Evolutionary conservation across 2,888 invertebrate genomes (phyloP).

Genomic region (Liodrosophila aerea): DNA sequence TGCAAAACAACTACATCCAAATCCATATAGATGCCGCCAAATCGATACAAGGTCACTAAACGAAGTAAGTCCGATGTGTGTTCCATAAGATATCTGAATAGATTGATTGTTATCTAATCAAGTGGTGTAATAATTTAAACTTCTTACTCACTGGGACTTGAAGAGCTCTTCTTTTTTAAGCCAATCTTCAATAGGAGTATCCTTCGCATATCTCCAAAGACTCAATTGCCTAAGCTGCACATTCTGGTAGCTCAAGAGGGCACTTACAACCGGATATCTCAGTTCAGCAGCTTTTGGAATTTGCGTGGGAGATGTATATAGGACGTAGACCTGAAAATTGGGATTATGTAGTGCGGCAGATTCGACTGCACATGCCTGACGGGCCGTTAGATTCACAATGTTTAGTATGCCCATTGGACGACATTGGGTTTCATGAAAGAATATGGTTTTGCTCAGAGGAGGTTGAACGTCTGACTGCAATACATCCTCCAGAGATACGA

Average conservation of each 20-base stretch:
- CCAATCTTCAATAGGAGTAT: slow-evolving; percentile 9
- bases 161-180: slow-evolving; percentile 1
- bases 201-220: slow-evolving; percentile 5
- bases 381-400: slow-evolving; percentile 57
- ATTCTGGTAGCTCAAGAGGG: slow-evolving; percentile 73
- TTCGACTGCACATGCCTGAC: slow-evolving; percentile 80
- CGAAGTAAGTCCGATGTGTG: slow-evolving; percentile 78
- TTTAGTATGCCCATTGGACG: not conserved
- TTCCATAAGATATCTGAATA: slow-evolving; percentile 68
- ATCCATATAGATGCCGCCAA: slow-evolving; percentile 90
- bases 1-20: slow-evolving; percentile 84
- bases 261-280: slow-evolving; percentile 49
- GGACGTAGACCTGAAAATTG: slow-evolving; percentile 69
- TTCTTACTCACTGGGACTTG: slow-evolving; percentile 23
- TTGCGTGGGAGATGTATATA: slow-evolving; percentile 74
- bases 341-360: slow-evolving; percentile 78
- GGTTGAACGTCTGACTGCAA: slow-evolving; percentile 68
- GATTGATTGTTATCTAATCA: not conserved
- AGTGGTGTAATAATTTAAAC: no score
- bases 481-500: slow-evolving; percentile 63
- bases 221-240: slow-evolving; percentile 15
- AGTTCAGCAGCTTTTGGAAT: slow-evolving; percentile 23
- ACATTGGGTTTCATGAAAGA: slow-evolving; percentile 77
- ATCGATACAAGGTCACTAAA: slow-evolving; percentile 85
- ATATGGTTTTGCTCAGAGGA: slow-evolving; percentile 73